phyloP scores from a whole-genome alignment of 2,797 vertebrate species.

The Chromis chromis region DNA sequence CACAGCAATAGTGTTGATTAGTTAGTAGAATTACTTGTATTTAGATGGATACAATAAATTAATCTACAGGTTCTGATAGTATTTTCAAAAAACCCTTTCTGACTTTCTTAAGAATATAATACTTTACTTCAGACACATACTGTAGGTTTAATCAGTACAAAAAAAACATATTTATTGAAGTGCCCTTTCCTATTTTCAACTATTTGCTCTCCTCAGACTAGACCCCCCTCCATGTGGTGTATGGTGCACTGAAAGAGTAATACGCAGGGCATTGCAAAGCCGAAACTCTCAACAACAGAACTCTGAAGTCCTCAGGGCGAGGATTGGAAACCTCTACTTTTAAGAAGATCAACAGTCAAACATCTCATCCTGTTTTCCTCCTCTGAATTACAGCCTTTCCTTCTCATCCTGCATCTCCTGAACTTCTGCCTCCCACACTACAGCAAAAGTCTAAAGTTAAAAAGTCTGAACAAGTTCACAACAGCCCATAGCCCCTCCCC shows the following conservation, averaged over 20 bases:
- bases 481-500: not conserved
- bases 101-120: too few relatives aligned
- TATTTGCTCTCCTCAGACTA: not conserved
- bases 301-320: constrained; percentile 9
- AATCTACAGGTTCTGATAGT: not conserved
- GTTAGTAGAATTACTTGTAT: not conserved
- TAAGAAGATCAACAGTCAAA: constrained; percentile 31
- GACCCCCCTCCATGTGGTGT: not conserved
- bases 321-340: constrained; percentile 20
- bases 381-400: constrained; percentile 22
- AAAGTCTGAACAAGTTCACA: not conserved
- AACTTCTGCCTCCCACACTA: not conserved
- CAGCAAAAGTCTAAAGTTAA: not conserved
- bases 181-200: not conserved
- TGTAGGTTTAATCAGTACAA: too few relatives aligned
- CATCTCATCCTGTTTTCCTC: constrained; percentile 16
- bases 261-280: not conserved
- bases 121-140: too few relatives aligned
- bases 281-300: constrained; percentile 7
- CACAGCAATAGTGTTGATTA: not conserved
- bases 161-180: not conserved
- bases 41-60: not conserved
- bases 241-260: not conserved
- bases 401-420: constrained; percentile 5
- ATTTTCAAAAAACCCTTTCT: not conserved